Evolutionary conservation across 2,888 invertebrate genomes (phyloP).

Genomic region (Drosophila cognata): DNA sequence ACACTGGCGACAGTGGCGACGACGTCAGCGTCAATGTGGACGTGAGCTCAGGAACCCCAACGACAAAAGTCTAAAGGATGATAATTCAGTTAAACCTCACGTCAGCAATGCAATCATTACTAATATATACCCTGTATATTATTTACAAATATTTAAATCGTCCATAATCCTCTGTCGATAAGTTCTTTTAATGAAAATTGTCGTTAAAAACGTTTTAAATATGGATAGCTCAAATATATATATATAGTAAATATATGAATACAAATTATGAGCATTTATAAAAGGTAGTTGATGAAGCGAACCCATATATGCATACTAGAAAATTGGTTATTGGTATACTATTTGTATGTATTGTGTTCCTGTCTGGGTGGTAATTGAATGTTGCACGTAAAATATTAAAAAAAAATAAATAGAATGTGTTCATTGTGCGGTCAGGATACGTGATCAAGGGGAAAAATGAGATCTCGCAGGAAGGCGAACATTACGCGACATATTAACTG

Average conservation of each 20-base stretch:
- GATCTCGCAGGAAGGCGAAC: background rate
- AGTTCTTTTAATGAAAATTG: background rate
- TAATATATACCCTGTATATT: conserved; percentile 24
- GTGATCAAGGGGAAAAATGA: conserved; percentile 29
- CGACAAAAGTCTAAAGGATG: conserved; percentile 68
- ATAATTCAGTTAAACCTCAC: conserved; percentile 62
- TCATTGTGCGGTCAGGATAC: conserved; percentile 48
- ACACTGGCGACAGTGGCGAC: conserved; percentile 6
- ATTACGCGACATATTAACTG: background rate
- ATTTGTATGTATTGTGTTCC: conserved; percentile 4
- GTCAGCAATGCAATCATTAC: background rate
- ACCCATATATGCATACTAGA: background rate
- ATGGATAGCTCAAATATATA: background rate
- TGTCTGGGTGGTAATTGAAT: conserved; percentile 62
- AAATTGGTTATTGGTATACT: conserved; percentile 22
- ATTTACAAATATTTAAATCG: background rate
- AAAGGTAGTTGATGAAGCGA: background rate
- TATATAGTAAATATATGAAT: background rate
- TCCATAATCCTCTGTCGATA: background rate
- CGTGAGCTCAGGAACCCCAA: conserved; percentile 47
- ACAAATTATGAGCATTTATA: background rate
- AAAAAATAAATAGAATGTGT: conserved; percentile 7
- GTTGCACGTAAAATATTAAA: conserved; percentile 74
- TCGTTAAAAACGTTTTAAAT: background rate
- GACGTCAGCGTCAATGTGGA: conserved; percentile 16